These are phyloP conservation scores for Barbus barbus DNA, from an alignment of 2,113 vertebrate genomes.

Conservation along the genomic window DNA sequence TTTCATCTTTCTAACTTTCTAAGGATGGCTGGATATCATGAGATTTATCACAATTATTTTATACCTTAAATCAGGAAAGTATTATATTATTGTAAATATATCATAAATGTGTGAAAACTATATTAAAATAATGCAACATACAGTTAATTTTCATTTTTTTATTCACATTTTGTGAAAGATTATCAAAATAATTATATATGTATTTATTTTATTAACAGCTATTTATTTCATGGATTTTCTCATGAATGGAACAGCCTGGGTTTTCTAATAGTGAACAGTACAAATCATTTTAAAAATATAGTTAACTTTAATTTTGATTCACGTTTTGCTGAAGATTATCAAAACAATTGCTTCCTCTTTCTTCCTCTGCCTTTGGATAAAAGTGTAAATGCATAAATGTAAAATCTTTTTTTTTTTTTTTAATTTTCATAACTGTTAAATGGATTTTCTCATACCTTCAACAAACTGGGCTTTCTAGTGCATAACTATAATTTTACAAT, in stretches of 20 bases:
- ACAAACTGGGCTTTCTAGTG: background rate
- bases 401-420: background rate
- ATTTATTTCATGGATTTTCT: background rate
- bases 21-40: no score
- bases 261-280: background rate
- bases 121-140: background rate
- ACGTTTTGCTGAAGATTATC: background rate
- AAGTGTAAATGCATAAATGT: no score
- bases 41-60: background rate
- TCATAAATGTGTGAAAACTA: background rate
- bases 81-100: background rate
- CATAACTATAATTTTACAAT: background rate
- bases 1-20: no score
- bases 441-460: background rate
- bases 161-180: background rate
- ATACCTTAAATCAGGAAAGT: no score
- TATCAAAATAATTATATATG: background rate
- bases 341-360: background rate
- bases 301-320: background rate
- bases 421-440: background rate
- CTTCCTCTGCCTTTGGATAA: background rate
- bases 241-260: background rate
- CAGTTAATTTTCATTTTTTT: background rate
- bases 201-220: background rate
- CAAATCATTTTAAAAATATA: background rate